Base-by-base conservation (phyloP, 2,113 vertebrate genomes). In the Hepsetus odoe region DNA sequence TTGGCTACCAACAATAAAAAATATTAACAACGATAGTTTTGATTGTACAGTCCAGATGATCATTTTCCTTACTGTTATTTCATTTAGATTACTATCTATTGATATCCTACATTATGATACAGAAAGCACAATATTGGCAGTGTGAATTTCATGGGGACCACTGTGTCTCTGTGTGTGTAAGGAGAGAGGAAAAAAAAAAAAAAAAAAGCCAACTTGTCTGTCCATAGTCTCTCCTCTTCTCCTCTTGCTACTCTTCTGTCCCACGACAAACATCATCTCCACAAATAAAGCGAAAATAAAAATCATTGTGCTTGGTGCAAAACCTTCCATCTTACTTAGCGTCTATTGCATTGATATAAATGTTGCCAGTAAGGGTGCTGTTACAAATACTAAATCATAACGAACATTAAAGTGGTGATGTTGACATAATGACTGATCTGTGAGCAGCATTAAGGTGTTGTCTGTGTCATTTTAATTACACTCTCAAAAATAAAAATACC, bases 1-100 rank as follows among this genome's bases (percentile, higher is more conserved):
- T 86, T 86, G 86, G 83, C 85, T 88, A 88, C 87, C 76, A 85
- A 85, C 80, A 87, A 83, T 82, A 85, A 85, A 86, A 87, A 87
- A 87, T 83, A 84, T 86, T 82, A 87, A 86, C 83, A 87, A 86
- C 82, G 70, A 83, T 80, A 81, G 79, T 76, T 80, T 84, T 86
- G 85, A 87, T 86, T 88, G 87, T 88, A 87, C 86, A 86, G 76
- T 85, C 80, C 84, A 79, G 77, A 83, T 81, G 76, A 85, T 80
- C 76, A 75, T 83, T 82, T 65, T 84, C 80, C 67, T 85, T 84
- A 83, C 71, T 76, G 77, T 84, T 80, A 74, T 82, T 83, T 85
- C 42, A 69, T 77, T 82, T 74, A 74, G 33, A 81, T 72, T 68
- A 82, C 76, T 73, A 79, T 72, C 73, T 80, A 80, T 74, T 77